Evolutionary conservation across 1,140 invertebrate species (phyloP), one percentile per base, ranked within the genome.

Genomic region (Himalopsyche phryganea): DNA sequence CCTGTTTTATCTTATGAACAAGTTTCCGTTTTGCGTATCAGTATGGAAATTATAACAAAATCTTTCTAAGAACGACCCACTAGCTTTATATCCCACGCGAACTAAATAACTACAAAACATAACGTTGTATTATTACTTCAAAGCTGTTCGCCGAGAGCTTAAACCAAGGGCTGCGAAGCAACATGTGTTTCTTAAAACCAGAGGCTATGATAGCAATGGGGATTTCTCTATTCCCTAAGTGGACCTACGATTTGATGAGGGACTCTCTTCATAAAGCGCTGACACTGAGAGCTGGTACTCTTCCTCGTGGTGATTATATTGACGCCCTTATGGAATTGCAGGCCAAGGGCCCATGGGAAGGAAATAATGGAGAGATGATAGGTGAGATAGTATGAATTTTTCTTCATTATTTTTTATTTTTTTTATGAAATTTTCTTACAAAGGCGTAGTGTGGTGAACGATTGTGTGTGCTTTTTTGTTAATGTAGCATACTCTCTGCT

Each of bases 291-390:
- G 41, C 35, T 6, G 49, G 49, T 2, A 6, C 20, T 20, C 20
- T 28, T 32, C 47, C 38, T 0, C 15, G 35, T 13, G 59, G 59
- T 11, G 59, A 57, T 33, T 61, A 61, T 20, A 57, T 61, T 5
- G 59, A 57, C 46, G 42, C 32, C 13, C 44, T 61, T 6, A 11
- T 61, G 23, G 49, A 48, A 2, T 14, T 61, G 46, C 44, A 44
- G 6, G 33, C 40, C 0, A 57, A 57, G 23, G 59, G 59, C 0
- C n/a, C 53, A 7, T 61, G 59, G 59, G 59, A 61, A 48, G 59
- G 59, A 42, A 57, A 61, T 19, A 18, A 56, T 23, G 59, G 59
- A 28, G 53, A 61, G 35, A 61, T 61, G 4, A 61, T 61, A 13
- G 53, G 59, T 61, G 36, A 38, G 32, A 18, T n/a, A n/a, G n/a